Conservation (phyloP, 23 tunicate species). For the Trididemnum miniatum region DNA sequence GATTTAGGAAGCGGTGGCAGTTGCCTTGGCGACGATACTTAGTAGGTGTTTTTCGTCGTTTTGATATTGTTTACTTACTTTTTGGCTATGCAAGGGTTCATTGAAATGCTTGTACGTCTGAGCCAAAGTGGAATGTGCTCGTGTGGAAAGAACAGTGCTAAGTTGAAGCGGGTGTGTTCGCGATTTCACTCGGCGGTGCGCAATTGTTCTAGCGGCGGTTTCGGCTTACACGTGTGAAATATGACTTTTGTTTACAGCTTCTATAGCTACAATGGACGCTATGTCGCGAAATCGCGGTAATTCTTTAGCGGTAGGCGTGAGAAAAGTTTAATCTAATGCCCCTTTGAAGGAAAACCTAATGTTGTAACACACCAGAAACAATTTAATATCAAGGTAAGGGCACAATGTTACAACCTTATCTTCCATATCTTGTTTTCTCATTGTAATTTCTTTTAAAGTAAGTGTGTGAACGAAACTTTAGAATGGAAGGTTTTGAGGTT, state of each 20-base stretch:
- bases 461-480: slow-evolving; percentile 3
- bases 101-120: too few species aligned
- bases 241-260: slow-evolving; percentile 22
- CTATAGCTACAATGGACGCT: slow-evolving; percentile 73
- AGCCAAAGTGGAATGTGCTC: too few species aligned
- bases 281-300: slow-evolving; percentile 44
- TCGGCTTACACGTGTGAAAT: slow-evolving; percentile 20
- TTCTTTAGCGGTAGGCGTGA: slow-evolving; percentile 68
- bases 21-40: too few species aligned
- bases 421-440: background rate
- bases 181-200: too few species aligned
- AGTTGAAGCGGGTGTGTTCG: too few species aligned
- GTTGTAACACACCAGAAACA: background rate
- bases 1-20: too few species aligned
- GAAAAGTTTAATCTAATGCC: slow-evolving; percentile 52
- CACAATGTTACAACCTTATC: background rate
- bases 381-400: slow-evolving; percentile 19
- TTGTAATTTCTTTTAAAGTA: background rate
- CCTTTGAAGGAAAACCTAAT: background rate
- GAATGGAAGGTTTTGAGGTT: background rate
- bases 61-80: too few species aligned
- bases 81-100: too few species aligned
- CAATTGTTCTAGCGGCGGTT: background rate
- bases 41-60: too few species aligned
- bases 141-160: too few species aligned